Conservation (phyloP, 2,888 invertebrate species). For the Agonopterix subpropinquella region DNA sequence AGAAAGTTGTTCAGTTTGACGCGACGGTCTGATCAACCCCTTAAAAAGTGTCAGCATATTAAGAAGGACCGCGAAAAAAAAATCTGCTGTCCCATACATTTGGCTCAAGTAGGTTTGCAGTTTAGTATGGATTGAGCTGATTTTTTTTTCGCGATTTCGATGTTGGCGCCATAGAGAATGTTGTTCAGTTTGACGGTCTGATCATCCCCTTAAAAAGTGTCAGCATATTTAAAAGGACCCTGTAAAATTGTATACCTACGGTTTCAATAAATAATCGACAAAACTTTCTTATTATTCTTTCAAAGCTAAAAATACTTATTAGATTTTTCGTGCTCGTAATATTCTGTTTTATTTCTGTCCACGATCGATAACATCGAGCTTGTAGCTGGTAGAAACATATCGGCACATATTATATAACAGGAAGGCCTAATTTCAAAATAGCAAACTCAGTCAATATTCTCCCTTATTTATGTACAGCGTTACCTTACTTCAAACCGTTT, state of each 20-base stretch:
- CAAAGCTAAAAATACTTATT: neutral
- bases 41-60: too few relatives aligned
- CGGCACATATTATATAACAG: neutral
- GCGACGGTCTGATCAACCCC: too few relatives aligned
- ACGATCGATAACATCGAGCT: neutral
- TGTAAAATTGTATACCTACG: conserved; percentile 14
- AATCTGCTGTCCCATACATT: too few relatives aligned
- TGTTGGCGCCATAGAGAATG: too few relatives aligned
- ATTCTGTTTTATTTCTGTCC: neutral
- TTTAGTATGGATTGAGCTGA: too few relatives aligned
- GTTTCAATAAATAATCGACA: conserved; percentile 15
- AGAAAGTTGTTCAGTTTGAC: too few relatives aligned
- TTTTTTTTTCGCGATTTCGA: too few relatives aligned
- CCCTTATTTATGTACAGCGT: neutral
- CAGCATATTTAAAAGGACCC: too few relatives aligned
- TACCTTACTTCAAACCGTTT: neutral
- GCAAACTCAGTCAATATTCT: neutral
- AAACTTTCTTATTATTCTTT: conserved; percentile 13
- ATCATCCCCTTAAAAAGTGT: too few relatives aligned
- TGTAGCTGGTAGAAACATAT: neutral
- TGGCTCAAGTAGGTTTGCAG: too few relatives aligned
- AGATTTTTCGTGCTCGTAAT: neutral
- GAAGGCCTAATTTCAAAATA: neutral
- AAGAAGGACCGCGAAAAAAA: too few relatives aligned
- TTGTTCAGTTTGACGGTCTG: too few relatives aligned